Conservation (phyloP, 92 coral and sea anemone genomes). For the Isaurus tuberculatus region DNA sequence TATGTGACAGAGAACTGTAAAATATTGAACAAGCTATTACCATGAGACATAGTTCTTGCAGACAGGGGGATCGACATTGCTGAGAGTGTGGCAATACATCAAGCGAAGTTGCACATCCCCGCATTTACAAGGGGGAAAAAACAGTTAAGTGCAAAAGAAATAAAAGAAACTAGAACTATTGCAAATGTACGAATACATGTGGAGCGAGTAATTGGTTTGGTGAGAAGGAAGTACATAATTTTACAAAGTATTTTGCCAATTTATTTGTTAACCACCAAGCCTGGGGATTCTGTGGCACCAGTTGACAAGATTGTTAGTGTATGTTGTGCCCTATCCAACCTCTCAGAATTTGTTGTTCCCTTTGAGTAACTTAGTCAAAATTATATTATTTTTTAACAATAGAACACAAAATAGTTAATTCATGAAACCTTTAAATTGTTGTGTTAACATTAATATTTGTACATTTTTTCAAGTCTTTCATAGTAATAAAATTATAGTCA, state of each 20-base stretch:
- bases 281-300: slow-evolving; percentile 38
- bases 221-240: slow-evolving; percentile 59
- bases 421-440: background rate
- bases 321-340: slow-evolving; percentile 65
- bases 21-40: slow-evolving; percentile 39
- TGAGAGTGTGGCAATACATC: slow-evolving; percentile 65
- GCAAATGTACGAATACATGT: slow-evolving; percentile 65
- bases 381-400: background rate
- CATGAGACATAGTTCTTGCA: slow-evolving; percentile 62
- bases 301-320: slow-evolving; percentile 66
- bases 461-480: background rate
- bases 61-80: slow-evolving; percentile 67
- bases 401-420: background rate
- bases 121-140: slow-evolving; percentile 64
- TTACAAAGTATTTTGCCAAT: slow-evolving; percentile 56
- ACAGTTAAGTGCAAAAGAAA: slow-evolving; percentile 51
- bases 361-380: slow-evolving; percentile 43
- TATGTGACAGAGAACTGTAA: slow-evolving; percentile 25
- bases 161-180: slow-evolving; percentile 57
- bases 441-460: background rate
- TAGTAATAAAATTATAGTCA: background rate
- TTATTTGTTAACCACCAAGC: slow-evolving; percentile 33
- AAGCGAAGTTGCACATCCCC: slow-evolving; percentile 63
- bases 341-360: slow-evolving; percentile 65
- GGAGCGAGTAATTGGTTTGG: slow-evolving; percentile 65